phyloP scores from a whole-genome alignment of 2,113 vertebrate genomes.

The Meles meles region DNA sequence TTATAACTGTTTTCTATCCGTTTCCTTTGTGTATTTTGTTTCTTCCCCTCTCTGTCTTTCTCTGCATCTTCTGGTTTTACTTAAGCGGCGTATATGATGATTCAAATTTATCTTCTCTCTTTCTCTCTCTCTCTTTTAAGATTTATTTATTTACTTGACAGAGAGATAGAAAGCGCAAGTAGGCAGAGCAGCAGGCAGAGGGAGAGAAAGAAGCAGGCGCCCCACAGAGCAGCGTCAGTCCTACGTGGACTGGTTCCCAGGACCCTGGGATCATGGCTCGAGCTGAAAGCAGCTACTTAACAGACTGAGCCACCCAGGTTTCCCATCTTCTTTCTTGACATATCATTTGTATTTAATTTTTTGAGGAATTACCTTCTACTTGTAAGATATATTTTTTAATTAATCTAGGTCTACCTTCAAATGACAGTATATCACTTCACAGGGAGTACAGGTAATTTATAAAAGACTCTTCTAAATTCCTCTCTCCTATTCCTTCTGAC shows the following conservation, averaged over 20 bases:
- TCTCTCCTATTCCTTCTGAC: neutral
- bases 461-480: neutral
- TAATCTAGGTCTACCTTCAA: neutral
- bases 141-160: no score
- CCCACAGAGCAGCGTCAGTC: no score
- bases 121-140: neutral
- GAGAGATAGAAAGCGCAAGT: no score
- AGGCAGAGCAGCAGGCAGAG: no score
- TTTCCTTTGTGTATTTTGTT: neutral
- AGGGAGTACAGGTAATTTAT: neutral
- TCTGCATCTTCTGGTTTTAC: neutral
- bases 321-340: neutral
- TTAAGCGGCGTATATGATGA: neutral
- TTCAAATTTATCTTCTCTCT: neutral
- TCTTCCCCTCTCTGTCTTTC: neutral
- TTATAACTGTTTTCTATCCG: neutral
- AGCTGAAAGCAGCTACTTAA: no score
- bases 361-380: neutral
- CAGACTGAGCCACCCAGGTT: no score
- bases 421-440: neutral
- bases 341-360: neutral
- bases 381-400: neutral
- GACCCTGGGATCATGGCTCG: no score
- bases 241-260: no score
- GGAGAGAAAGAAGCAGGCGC: no score